Evolutionary conservation across 2,797 vertebrate genomes (phyloP), one percentile per base, ranked within the genome.

Genomic region (Sebastes aleutianus): DNA sequence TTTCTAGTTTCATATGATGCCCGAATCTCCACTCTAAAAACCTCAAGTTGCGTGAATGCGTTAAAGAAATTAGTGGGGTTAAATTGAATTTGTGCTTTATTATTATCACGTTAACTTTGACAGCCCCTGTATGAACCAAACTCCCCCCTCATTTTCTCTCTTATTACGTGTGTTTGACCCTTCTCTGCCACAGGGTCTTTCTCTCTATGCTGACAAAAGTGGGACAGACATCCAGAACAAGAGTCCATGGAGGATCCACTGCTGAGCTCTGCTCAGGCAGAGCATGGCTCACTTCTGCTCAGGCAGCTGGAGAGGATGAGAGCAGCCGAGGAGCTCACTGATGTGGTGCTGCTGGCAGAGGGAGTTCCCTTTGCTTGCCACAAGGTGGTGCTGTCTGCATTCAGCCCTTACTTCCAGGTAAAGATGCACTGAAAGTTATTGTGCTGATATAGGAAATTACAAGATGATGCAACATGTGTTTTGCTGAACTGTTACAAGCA

Each of bases 391-490:
- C 92, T 98, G 78, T 96, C 96, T 78, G 96, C 97, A 9, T 98
- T 97, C 83, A 98, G 97, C 62, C 96, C 96, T 26, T 98, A 97
- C 78, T 98, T 98, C 90, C 96, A 93, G 90, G 97, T 97, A 53
- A 95, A 94, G 93, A 22, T 3, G 0, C 22, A 16, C 1, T 58
- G 18, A 69, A 57, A 9, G 3, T 57, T 2, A 20, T 1, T 27
- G 31, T 54, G 12, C 8, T 78, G 16, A 43, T 11, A 3, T 1
- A 27, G 22, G n/a, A 68, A 58, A 76, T 18, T 29, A 24, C 26
- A 74, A 8, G 1, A 69, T 8, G 6, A 68, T 8, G 16, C 18
- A n/a, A 6, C 2, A 4, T 18, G 7, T 32, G 34, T 61, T 57
- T 43, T 57, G 9, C 5, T 31, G n/a, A 75, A 7, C 7, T 27